Base-by-base conservation (phyloP, 2,888 invertebrate species). In the Nasonovia ribisnigri region DNA sequence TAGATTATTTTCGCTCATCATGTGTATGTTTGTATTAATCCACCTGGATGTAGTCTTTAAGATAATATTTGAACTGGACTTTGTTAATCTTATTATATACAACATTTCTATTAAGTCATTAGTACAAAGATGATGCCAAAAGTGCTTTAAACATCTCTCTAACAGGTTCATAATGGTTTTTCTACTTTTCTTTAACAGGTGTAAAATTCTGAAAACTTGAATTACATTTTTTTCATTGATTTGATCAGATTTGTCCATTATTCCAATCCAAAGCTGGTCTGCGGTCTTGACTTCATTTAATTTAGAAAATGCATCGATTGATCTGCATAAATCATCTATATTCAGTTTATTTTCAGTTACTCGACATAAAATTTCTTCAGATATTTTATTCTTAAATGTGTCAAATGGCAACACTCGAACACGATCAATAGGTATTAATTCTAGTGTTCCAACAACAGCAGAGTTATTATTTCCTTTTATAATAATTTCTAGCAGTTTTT, bases 201-300 rank as follows among this genome's bases (percentile, higher is more conserved):
- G 96, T 46, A 97, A 95, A 60, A 97, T 96, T 95, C 96, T 96
- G 95, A 97, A 97, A 29, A 97, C 95, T 54, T 96, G 95, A 3
- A 96, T 96, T 94, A 97, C 96, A 95, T 97, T 97, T 24, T 95
- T 95, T 94, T 96, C 96, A 95, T 96, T 96, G 84, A 97, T 97
- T 54, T 97, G 96, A 67, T 96, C 95, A 95, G 97, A 96, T 93
- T 96, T 96, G 94, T 96, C 96, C 43, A 96, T 95, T 95, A 97
- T 96, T 24, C 97, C 97, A 94, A 97, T 96, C 97, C 97, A 97
- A 84, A 97, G 95, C 95, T 97, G 97, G 95, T 97, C 97, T 94
- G 97, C 96, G 20, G 96, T 96, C 48, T 96, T 96, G 51, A 96
- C 95, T 94, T 96, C 96, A 88, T 95, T 96, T 95, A 96, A 96